A percentile compares a stretch with the other conserved stretches of the same genome.
phyloP scores from a whole-genome alignment of 92 coral and sea anemone species.

The Phenganax marumi region DNA sequence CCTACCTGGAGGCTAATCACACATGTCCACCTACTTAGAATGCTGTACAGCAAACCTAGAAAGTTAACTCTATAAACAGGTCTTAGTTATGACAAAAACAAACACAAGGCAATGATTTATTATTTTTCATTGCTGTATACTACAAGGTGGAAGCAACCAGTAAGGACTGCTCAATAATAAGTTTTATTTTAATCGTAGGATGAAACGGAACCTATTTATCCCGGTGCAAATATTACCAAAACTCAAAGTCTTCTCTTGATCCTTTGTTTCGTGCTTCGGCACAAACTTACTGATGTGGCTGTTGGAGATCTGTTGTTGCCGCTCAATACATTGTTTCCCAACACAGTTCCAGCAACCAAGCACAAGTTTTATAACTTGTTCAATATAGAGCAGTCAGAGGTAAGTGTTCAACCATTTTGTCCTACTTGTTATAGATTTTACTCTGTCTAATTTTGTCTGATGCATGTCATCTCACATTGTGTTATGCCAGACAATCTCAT shows the following conservation, averaged over 20 bases:
- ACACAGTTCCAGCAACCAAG: constrained; percentile 3
- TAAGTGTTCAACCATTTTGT: too few relatives aligned
- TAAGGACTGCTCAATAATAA: not conserved
- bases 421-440: too few relatives aligned
- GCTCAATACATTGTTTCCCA: constrained; percentile 20
- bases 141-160: not conserved
- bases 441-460: too few relatives aligned
- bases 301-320: constrained; percentile 22
- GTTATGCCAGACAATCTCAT: too few relatives aligned
- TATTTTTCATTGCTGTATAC: not conserved
- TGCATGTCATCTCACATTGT: too few relatives aligned
- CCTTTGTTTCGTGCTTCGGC: constrained; percentile 22
- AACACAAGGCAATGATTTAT: not conserved
- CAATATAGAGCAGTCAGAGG: constrained; percentile 18
- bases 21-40: not conserved
- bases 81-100: not conserved
- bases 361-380: constrained; percentile 11
- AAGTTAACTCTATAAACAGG: not conserved
- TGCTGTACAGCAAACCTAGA: not conserved
- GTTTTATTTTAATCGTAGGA: not conserved
- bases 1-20: not conserved
- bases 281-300: constrained; percentile 29
- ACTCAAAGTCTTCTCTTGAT: constrained; percentile 23
- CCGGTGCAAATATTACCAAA: constrained; percentile 22
- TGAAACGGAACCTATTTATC: constrained; percentile 20